phyloP scores from a whole-genome alignment of 2,888 invertebrate species.

The Microdon myrmicae region DNA sequence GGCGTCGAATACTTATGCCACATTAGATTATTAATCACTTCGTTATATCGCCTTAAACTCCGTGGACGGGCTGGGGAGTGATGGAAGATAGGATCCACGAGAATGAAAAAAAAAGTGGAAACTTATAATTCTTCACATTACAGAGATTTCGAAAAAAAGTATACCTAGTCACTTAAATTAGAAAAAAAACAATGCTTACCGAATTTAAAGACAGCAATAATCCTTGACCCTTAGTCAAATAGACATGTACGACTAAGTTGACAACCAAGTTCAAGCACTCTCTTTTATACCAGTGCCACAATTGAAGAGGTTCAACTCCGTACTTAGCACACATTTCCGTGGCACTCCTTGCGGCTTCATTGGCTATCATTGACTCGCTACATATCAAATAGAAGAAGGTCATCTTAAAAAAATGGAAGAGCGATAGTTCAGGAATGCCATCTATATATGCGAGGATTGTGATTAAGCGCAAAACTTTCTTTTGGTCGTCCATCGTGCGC shows the following conservation, averaged over 20 bases:
- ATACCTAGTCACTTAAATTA: background rate
- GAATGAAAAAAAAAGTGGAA: no score
- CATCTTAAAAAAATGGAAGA: slow-evolving; percentile 63
- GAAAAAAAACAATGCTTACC: slow-evolving; percentile 51
- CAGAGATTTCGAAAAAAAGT: no score
- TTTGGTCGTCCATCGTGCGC: slow-evolving; percentile 36
- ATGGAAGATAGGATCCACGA: no score
- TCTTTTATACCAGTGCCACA: slow-evolving; percentile 65
- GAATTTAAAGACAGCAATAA: slow-evolving; percentile 59
- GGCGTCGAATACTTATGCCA: no score
- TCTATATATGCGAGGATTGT: slow-evolving; percentile 47
- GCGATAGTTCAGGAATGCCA: slow-evolving; percentile 58
- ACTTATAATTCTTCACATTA: no score
- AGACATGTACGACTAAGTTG: slow-evolving; percentile 58
- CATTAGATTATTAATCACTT: no score
- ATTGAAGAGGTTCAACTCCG: slow-evolving; percentile 59
- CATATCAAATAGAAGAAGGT: slow-evolving; percentile 62
- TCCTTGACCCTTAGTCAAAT: slow-evolving; percentile 59
- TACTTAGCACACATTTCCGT: slow-evolving; percentile 62
- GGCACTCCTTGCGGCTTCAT: slow-evolving; percentile 61
- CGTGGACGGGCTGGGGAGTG: no score
- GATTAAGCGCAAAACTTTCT: slow-evolving; percentile 43
- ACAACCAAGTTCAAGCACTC: slow-evolving; percentile 61
- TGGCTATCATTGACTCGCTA: slow-evolving; percentile 59
- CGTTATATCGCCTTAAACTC: no score